A percentile compares a stretch with the other conserved stretches of the same genome.
These are phyloP conservation scores for Leptinotarsa defecta DNA, from an alignment of 1,140 invertebrate species.

Conservation along the genomic window DNA sequence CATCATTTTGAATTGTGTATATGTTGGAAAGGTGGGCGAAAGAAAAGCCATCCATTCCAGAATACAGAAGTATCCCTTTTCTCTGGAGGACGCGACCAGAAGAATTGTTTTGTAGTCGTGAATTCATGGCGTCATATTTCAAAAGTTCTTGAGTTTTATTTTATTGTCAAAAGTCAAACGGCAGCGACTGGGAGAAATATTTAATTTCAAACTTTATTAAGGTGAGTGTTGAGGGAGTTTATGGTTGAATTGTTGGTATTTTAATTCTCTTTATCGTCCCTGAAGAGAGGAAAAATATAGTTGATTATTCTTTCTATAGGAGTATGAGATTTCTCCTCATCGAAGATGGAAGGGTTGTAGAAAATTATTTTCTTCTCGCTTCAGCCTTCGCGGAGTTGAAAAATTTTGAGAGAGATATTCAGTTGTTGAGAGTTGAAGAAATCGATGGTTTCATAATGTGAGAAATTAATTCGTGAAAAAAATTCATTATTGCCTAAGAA, in stretches of 20 bases:
- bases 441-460: too few species aligned
- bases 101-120: not conserved
- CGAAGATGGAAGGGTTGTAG: too few species aligned
- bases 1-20: not conserved
- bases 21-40: not conserved
- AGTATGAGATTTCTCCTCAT: too few species aligned
- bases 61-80: not conserved
- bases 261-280: conserved; percentile 10
- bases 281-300: not conserved
- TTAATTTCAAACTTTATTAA: conserved; percentile 16
- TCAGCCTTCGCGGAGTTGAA: not conserved
- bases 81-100: not conserved
- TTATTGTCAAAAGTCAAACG: conserved; percentile 8
- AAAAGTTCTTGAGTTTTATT: conserved; percentile 5
- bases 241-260: not conserved
- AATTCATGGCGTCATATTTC: not conserved
- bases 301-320: too few species aligned
- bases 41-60: not conserved
- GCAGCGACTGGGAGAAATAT: not conserved
- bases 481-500: too few species aligned
- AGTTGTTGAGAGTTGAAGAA: not conserved
- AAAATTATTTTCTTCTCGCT: not conserved
- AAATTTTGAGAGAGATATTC: not conserved
- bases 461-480: too few species aligned
- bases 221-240: not conserved